phyloP scores from a whole-genome alignment of 2,888 invertebrate genomes.

The Eilema sororculum region DNA sequence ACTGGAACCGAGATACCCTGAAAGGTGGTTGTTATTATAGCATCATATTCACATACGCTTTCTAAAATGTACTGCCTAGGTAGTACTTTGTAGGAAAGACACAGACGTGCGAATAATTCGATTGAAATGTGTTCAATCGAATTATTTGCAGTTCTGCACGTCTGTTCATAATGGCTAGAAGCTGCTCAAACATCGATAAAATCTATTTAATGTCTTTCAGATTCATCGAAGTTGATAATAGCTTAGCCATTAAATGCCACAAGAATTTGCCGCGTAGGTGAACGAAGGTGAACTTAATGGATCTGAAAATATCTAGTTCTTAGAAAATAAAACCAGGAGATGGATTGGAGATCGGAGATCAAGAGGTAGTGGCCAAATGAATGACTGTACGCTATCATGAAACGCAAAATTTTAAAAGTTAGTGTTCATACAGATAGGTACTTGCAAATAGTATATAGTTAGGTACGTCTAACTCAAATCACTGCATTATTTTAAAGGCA shows the following conservation, averaged over 20 bases:
- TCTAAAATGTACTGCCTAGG: background rate
- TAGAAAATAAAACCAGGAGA: background rate
- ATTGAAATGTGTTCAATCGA: no score
- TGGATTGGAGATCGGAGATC: background rate
- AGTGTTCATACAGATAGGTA: no score
- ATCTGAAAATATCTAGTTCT: conserved; percentile 1
- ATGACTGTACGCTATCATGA: no score
- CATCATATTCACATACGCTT: background rate
- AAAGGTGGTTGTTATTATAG: background rate
- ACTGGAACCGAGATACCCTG: background rate
- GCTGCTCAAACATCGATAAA: conserved; percentile 9
- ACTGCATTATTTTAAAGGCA: no score
- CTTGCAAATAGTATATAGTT: no score
- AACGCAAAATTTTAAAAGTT: no score
- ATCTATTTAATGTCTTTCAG: conserved; percentile 5
- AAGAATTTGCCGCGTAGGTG: conserved; percentile 18
- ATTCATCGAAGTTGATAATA: conserved; percentile 7
- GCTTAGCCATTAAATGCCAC: conserved; percentile 11
- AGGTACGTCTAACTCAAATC: no score
- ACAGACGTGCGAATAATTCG: no score
- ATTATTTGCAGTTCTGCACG: conserved; percentile 5
- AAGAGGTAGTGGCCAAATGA: background rate
- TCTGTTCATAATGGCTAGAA: background rate
- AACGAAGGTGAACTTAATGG: conserved; percentile 2
- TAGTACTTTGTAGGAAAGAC: background rate